Percentiles rank a stretch among this genome's conserved stretches.
Evolutionary conservation across 2,888 invertebrate species (phyloP).

Genomic region (Temnothorax unifasciatus): DNA sequence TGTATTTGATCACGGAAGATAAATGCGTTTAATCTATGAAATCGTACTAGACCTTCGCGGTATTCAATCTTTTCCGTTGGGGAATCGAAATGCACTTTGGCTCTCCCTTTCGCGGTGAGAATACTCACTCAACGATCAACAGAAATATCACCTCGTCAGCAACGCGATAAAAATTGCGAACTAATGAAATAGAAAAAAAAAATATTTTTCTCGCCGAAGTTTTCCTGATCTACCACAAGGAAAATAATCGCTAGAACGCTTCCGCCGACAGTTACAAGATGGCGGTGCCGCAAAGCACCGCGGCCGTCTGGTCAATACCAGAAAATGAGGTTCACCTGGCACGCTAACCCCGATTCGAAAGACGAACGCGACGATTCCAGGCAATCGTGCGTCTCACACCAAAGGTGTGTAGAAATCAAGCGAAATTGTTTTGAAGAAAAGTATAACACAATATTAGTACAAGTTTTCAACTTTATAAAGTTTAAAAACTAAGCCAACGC

Average conservation of each 20-base stretch:
- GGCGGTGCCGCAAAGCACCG: constrained; percentile 67
- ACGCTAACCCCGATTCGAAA: constrained; percentile 82
- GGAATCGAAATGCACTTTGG: not conserved
- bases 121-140: not conserved
- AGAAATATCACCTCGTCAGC: not conserved
- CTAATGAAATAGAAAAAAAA: not conserved
- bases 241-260: constrained; percentile 33
- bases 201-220: not conserved
- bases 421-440: not conserved
- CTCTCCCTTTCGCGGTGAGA: not conserved
- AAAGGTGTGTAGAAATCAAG: constrained; percentile 30
- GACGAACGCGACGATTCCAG: constrained; percentile 50
- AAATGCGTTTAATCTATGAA: constrained; percentile 23
- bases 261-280: constrained; percentile 67
- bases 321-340: constrained; percentile 77
- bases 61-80: not conserved
- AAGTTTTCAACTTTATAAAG: not conserved
- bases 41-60: constrained; percentile 18
- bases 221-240: constrained; percentile 14
- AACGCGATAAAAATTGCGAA: not conserved
- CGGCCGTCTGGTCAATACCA: constrained; percentile 77
- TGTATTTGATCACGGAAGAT: constrained; percentile 47
- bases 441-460: not conserved
- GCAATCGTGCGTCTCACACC: constrained; percentile 19
- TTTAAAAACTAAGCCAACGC: not conserved